Evolutionary conservation across 2,113 vertebrate genomes (phyloP).

Genomic region (Nycticorax nycticorax): DNA sequence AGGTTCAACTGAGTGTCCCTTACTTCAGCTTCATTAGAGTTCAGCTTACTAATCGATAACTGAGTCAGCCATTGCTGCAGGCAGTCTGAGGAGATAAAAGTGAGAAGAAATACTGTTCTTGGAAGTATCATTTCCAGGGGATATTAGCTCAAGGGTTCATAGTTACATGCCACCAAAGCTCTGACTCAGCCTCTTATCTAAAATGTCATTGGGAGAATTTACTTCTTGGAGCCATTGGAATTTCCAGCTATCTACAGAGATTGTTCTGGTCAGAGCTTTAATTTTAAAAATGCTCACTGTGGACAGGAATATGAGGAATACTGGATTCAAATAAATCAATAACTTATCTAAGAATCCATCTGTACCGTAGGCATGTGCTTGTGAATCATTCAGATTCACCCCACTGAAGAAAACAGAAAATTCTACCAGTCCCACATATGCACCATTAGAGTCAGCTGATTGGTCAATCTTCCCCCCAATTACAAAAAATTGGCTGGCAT

Average conservation of each 20-base stretch:
- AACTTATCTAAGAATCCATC: background rate
- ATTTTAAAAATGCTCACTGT: background rate
- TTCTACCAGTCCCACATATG: background rate
- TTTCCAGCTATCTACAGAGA: background rate
- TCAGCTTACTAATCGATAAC: background rate
- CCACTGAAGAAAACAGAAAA: background rate
- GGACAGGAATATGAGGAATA: background rate
- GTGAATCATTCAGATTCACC: background rate
- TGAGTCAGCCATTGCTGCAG: conserved; percentile 5
- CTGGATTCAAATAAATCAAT: background rate
- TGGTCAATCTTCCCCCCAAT: background rate
- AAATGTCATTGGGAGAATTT: background rate
- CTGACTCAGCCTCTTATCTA: background rate
- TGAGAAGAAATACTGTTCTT: conserved; percentile 21
- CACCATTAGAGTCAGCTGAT: background rate
- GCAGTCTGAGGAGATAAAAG: background rate
- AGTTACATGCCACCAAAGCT: background rate
- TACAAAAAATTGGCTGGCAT: background rate
- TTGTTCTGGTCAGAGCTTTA: background rate
- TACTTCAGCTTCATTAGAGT: conserved; percentile 16
- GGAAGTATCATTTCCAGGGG: background rate
- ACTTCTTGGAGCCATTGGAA: background rate
- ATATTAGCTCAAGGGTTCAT: background rate
- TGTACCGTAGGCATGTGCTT: background rate
- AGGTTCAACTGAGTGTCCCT: background rate